Percentiles rank a stretch among this genome's conserved stretches.
Evolutionary conservation across 2,113 vertebrate species (phyloP).

Genomic region (Hemichromis elongatus): DNA sequence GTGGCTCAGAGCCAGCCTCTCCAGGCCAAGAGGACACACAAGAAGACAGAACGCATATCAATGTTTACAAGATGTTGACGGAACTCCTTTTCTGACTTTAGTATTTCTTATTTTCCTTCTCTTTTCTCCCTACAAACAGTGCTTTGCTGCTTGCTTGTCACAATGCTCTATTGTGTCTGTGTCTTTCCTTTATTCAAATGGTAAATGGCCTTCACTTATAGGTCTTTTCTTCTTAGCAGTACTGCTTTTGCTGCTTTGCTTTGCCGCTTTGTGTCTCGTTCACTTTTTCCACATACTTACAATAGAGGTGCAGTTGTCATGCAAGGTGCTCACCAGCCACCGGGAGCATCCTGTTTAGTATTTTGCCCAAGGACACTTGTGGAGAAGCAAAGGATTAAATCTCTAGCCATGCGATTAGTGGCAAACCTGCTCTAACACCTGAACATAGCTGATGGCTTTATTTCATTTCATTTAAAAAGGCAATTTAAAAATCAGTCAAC

Average conservation of each 20-base stretch:
- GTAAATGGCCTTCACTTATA: neutral
- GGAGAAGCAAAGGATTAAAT: neutral
- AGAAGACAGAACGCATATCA: neutral
- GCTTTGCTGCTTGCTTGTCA: neutral
- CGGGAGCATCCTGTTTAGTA: neutral
- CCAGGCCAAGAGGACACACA: neutral
- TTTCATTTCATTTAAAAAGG: neutral
- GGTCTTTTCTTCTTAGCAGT: neutral
- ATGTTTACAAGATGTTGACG: slow-evolving; percentile 16
- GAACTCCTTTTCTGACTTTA: neutral
- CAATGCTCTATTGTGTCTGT: neutral
- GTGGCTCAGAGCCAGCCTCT: neutral
- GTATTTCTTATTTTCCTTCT: neutral
- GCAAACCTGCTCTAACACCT: neutral
- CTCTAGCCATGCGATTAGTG: neutral
- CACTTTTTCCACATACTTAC: neutral
- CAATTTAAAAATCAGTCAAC: neutral
- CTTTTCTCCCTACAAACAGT: neutral
- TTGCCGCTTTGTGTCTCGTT: neutral
- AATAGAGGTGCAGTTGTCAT: neutral
- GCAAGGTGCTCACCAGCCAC: neutral
- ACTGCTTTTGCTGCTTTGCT: neutral
- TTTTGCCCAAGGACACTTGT: neutral
- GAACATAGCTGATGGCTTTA: neutral
- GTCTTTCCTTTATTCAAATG: neutral